Percentiles rank a stretch among this genome's conserved stretches.
Conservation (phyloP, 1,140 invertebrate genomes). For the Zaprionus capensis region DNA sequence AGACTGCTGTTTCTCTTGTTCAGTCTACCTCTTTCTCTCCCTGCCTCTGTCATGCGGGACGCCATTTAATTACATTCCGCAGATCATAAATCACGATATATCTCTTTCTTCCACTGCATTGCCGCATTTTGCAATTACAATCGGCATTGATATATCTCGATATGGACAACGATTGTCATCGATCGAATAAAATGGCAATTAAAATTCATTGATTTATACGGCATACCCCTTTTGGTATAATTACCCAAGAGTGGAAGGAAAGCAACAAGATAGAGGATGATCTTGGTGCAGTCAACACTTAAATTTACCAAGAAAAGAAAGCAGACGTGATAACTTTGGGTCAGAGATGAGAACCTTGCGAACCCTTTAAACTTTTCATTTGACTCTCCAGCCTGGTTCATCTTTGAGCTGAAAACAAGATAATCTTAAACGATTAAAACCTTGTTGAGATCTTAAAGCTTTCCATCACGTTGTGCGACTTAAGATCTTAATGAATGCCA, state of each 20-base stretch:
- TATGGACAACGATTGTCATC: background rate
- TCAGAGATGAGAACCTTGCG: background rate
- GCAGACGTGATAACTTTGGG: background rate
- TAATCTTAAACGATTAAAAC: background rate
- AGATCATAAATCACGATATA: slow-evolving; percentile 59
- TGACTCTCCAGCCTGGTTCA: background rate
- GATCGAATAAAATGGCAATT: slow-evolving; percentile 17
- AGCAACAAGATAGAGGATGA: background rate
- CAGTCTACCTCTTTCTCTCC: background rate
- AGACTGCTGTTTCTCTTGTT: background rate
- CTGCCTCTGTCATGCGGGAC: slow-evolving; percentile 12
- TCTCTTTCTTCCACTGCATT: slow-evolving; percentile 26
- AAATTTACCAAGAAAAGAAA: background rate
- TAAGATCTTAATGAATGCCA: slow-evolving; percentile 20
- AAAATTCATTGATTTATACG: slow-evolving; percentile 14
- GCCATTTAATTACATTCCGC: slow-evolving; percentile 57
- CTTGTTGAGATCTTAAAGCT: background rate
- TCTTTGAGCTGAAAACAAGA: background rate
- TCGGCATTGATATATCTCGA: slow-evolving; percentile 13
- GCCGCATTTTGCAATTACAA: slow-evolving; percentile 38
- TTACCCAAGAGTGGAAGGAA: background rate
- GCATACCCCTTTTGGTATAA: background rate
- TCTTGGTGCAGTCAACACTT: background rate
- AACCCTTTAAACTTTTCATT: no score
- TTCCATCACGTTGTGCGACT: background rate